Evolutionary conservation across 2,113 vertebrate species (phyloP), one percentile per base, ranked within the genome.

Genomic region (Alectura lathami): DNA sequence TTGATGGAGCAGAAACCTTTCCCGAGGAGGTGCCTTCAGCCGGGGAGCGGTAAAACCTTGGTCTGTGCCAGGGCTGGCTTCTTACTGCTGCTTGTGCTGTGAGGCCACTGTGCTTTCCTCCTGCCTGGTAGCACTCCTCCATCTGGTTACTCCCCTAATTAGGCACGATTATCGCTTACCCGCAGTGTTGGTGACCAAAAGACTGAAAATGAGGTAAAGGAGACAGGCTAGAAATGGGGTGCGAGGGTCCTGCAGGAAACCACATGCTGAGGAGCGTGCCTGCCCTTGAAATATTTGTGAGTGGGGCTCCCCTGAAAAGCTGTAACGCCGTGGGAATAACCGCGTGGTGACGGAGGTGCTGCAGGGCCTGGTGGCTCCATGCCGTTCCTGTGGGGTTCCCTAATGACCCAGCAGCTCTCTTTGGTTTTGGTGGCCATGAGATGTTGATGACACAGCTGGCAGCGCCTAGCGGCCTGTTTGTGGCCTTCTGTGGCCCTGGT

Each of bases 401-500:
- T 81, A 54, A 75, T 47, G 81, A 50, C 56, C 47, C 20, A 29
- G 32, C 20, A 32, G 34, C 56, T 70, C 4, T 1, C 51, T 78
- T 38, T 0, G 2, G 26, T 14, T 51, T 51, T 6, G 59, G 68
- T 29, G 45, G 38, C 29, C 27, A 10, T 15, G 29, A 30, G 51
- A 30, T 54, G 51, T 30, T 24, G 66, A 34, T 30, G 23, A 29
- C 21, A 16, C 17, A 18, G n/a, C 9, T 23, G n/a, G 43, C 26
- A n/a, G 69, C n/a, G 0, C 10, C 66, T 50, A 17, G 3, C 53
- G 72, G 27, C 57, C 34, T 16, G 70, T 3, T 0, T 38, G 21
- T 0, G 0, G 8, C 47, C 22, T 42, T 17, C 78, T 80, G 62
- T 2, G 3, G 76, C 30, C 22, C 36, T 6, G 14, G 40, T 66